Conservation (phyloP, 2,888 invertebrate species). For the Axea sp. region DNA sequence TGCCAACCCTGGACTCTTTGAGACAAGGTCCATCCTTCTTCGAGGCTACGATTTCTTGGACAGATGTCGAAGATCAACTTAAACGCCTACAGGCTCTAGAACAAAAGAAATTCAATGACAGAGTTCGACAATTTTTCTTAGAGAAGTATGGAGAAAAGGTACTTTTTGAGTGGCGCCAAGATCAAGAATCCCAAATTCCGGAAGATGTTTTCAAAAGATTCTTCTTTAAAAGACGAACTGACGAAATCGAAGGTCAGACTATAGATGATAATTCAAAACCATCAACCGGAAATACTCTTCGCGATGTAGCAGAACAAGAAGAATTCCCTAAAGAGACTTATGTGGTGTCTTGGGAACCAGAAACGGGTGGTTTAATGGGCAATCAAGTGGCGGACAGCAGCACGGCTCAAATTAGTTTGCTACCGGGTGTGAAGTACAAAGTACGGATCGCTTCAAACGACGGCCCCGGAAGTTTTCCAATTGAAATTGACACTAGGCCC, state of each 20-base stretch:
- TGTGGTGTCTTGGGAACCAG: slow-evolving; percentile 77
- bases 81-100: slow-evolving; percentile 70
- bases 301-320: slow-evolving; percentile 57
- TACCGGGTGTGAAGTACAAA: slow-evolving; percentile 75
- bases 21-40: slow-evolving; percentile 72
- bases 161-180: slow-evolving; percentile 72
- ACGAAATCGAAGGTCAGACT: slow-evolving; percentile 63
- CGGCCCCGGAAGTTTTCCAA: slow-evolving; percentile 77
- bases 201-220: slow-evolving; percentile 73
- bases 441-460: slow-evolving; percentile 76
- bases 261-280: slow-evolving; percentile 67
- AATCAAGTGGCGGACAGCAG: slow-evolving; percentile 76
- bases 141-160: slow-evolving; percentile 75
- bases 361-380: slow-evolving; percentile 76
- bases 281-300: slow-evolving; percentile 62
- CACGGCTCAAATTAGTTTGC: slow-evolving; percentile 75
- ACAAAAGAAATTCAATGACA: slow-evolving; percentile 73
- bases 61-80: slow-evolving; percentile 70
- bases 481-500: slow-evolving; percentile 75
- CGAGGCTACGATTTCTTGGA: slow-evolving; percentile 76
- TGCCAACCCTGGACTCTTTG: slow-evolving; percentile 72
- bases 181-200: slow-evolving; percentile 70
- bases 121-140: slow-evolving; percentile 72
- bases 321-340: slow-evolving; percentile 67
- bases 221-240: slow-evolving; percentile 71